Conservation (phyloP, 2,797 vertebrate species). For the Tamandua tetradactyla region DNA sequence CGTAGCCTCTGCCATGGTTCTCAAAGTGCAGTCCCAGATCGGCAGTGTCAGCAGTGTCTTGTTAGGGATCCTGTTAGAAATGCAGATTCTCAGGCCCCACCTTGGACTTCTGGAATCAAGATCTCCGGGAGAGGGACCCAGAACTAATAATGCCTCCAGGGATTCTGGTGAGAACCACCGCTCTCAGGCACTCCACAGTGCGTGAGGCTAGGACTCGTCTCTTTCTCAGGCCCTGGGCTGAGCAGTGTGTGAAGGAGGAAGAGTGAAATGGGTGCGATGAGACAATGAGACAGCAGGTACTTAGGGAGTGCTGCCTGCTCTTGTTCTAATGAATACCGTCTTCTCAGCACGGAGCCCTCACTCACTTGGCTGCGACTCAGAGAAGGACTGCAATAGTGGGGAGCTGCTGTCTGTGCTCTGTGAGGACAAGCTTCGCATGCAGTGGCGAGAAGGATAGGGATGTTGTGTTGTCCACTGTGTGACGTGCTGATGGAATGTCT, state of each 20-base stretch:
- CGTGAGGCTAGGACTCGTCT: not conserved
- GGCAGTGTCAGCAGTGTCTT: not conserved
- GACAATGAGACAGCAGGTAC: too few species aligned
- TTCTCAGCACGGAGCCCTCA: not conserved
- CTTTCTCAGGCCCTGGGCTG: not conserved
- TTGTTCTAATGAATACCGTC: not conserved
- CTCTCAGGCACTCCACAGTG: not conserved
- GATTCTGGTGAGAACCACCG: not conserved
- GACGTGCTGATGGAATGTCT: not conserved
- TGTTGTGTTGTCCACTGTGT: not conserved
- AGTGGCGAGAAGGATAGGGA: not conserved
- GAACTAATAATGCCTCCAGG: not conserved
- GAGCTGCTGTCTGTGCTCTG: too few species aligned
- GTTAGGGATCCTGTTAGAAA: not conserved
- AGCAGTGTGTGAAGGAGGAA: not conserved
- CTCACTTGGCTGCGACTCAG: not conserved
- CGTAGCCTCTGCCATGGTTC: rapidly evolving
- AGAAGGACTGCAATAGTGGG: not conserved
- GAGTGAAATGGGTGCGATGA: not conserved
- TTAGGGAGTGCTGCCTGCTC: not conserved
- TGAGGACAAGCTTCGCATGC: not conserved
- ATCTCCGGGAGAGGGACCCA: not conserved
- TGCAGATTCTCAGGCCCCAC: rapidly evolving
- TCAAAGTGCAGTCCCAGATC: not conserved
- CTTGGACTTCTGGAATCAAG: not conserved